Conservation (phyloP, 1,140 invertebrate species). For the Pogonus chalceus region DNA sequence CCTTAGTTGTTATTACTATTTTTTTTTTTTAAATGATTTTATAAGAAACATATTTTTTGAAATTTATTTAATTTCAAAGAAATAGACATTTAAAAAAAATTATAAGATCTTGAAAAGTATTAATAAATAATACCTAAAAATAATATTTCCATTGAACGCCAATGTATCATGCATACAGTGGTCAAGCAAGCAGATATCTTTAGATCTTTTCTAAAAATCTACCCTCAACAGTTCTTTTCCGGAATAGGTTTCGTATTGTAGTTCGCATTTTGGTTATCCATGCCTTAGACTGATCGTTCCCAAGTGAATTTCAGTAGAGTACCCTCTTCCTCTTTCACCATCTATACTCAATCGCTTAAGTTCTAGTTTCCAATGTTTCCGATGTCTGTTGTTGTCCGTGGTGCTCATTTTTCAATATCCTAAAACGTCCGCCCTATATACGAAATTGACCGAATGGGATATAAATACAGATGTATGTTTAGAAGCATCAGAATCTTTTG, state of each 20-base stretch:
- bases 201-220: not conserved
- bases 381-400: not conserved
- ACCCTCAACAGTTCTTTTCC: not conserved
- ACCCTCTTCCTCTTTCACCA: not conserved
- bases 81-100: too few species aligned
- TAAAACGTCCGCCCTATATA: slow-evolving; percentile 4
- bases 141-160: too few species aligned
- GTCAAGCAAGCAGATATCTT: not conserved
- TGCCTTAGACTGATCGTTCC: slow-evolving; percentile 3
- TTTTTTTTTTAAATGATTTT: too few species aligned
- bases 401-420: slow-evolving; percentile 5
- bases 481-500: too few species aligned
- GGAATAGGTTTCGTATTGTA: not conserved
- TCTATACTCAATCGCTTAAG: not conserved
- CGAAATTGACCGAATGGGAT: slow-evolving; percentile 5
- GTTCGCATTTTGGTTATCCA: not conserved
- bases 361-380: not conserved
- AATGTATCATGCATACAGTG: not conserved
- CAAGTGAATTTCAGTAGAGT: not conserved
- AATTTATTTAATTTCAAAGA: too few species aligned
- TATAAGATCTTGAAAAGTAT: too few species aligned
- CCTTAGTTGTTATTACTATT: too few species aligned
- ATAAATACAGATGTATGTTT: not conserved
- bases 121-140: too few species aligned
- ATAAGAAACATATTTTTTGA: too few species aligned